phyloP scores from a whole-genome alignment of 2,888 invertebrate genomes.

The Eretmocerus hayati region DNA sequence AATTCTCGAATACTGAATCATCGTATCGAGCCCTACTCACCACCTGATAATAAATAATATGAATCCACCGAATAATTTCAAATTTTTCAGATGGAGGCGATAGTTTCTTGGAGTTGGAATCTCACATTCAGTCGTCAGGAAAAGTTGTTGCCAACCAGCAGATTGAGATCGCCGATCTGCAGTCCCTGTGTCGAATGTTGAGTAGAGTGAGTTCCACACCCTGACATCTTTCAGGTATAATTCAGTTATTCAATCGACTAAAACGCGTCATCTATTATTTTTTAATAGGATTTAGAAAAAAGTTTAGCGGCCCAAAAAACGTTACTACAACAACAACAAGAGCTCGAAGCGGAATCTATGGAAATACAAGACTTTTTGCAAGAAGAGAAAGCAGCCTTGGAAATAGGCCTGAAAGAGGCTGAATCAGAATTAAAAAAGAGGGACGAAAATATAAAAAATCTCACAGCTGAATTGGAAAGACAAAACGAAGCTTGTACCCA shows the following conservation, averaged over 20 bases:
- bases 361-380: slow-evolving; percentile 85
- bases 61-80: not conserved
- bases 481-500: slow-evolving; percentile 73
- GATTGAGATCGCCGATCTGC: slow-evolving; percentile 65
- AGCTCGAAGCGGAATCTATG: slow-evolving; percentile 70
- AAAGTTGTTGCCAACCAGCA: slow-evolving; percentile 70
- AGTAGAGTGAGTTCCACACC: slow-evolving; percentile 62
- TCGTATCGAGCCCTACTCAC: no score
- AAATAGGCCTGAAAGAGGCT: slow-evolving; percentile 71
- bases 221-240: no score
- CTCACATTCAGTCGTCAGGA: slow-evolving; percentile 66
- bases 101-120: slow-evolving; percentile 69
- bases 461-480: slow-evolving; percentile 54
- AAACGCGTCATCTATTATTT: no score
- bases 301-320: slow-evolving; percentile 62
- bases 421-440: slow-evolving; percentile 55
- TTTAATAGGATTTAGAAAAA: slow-evolving; percentile 58
- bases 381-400: slow-evolving; percentile 73
- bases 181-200: slow-evolving; percentile 63
- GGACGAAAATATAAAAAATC: slow-evolving; percentile 44
- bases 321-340: slow-evolving; percentile 66
- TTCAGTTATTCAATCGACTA: no score
- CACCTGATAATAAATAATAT: no score
- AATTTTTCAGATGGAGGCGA: slow-evolving; percentile 53
- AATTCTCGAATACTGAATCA: no score